These are phyloP conservation scores for Threskiornis aethiopicus DNA, from an alignment of 2,797 vertebrate species.

Conservation along the genomic window DNA sequence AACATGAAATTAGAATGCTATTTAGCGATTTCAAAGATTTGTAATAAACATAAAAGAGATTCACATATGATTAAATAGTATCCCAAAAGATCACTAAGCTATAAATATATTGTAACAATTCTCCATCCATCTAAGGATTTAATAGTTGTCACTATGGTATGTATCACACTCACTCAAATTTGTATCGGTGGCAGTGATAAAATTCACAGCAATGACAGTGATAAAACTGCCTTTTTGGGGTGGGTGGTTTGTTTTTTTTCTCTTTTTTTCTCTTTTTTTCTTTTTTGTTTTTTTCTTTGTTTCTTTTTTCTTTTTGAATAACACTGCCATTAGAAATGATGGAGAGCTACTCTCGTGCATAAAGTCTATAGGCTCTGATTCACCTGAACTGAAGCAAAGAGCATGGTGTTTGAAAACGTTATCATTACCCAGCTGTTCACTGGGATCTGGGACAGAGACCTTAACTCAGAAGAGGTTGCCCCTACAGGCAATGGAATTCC, in stretches of 20 bases:
- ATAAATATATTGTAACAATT: neutral
- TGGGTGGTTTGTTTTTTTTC: rapidly evolving
- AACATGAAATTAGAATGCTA: neutral
- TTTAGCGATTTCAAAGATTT: neutral
- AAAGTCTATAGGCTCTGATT: neutral
- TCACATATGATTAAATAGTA: neutral
- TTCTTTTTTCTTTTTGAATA: neutral
- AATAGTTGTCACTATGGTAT: neutral
- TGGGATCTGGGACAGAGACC: neutral
- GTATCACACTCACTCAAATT: neutral
- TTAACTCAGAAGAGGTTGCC: neutral
- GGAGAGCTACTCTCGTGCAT: neutral
- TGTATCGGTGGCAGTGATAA: neutral
- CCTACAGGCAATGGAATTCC: neutral
- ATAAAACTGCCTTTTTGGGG: neutral
- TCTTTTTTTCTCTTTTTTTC: too few relatives aligned
- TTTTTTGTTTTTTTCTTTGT: too few relatives aligned
- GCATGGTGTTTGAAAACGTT: neutral
- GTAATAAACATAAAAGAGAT: neutral
- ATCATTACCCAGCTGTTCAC: neutral
- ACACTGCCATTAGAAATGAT: neutral
- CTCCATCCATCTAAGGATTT: neutral
- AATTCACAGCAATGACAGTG: neutral
- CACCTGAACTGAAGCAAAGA: neutral
- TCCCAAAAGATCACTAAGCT: neutral